phyloP scores from a whole-genome alignment of 2,888 invertebrate species.

The Noctua janthina region DNA sequence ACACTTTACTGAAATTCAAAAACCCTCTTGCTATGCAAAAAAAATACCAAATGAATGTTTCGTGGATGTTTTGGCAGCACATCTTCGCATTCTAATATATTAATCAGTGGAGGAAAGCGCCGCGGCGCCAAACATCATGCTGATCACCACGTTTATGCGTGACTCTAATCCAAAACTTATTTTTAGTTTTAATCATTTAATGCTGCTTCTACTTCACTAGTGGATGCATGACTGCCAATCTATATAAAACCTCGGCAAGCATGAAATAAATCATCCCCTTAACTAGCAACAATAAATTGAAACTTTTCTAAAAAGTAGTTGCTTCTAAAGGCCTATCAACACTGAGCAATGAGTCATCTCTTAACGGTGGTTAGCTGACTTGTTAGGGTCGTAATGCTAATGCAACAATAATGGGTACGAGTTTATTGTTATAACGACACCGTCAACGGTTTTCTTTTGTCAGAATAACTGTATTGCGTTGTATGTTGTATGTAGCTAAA shows the following conservation, averaged over 20 bases:
- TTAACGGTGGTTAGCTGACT: constrained; percentile 31
- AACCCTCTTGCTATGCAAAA: not conserved
- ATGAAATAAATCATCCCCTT: constrained; percentile 4
- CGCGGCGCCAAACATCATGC: constrained; percentile 6
- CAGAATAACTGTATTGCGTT: constrained; percentile 34
- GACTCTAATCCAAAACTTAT: constrained; percentile 33
- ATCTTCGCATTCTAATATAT: constrained; percentile 18
- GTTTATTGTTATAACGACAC: constrained; percentile 42
- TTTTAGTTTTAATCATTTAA: constrained; percentile 34
- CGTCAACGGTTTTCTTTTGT: constrained; percentile 34
- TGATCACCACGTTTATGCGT: constrained; percentile 24
- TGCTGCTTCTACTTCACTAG: constrained; percentile 4
- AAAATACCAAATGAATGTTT: not conserved
- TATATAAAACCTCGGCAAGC: constrained; percentile 13
- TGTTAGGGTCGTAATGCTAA: constrained; percentile 50
- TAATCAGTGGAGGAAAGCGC: constrained; percentile 21
- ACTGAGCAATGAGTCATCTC: constrained; percentile 47
- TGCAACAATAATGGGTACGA: constrained; percentile 52
- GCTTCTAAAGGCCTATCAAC: constrained; percentile 11
- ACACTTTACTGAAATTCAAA: too few relatives aligned
- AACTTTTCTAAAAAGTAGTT: constrained; percentile 15
- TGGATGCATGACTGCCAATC: constrained; percentile 5
- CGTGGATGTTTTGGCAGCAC: constrained; percentile 38
- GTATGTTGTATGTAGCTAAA: constrained; percentile 16
- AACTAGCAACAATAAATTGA: constrained; percentile 23